Conservation (phyloP, 2,113 vertebrate genomes). For the Chrysochloris asiatica region DNA sequence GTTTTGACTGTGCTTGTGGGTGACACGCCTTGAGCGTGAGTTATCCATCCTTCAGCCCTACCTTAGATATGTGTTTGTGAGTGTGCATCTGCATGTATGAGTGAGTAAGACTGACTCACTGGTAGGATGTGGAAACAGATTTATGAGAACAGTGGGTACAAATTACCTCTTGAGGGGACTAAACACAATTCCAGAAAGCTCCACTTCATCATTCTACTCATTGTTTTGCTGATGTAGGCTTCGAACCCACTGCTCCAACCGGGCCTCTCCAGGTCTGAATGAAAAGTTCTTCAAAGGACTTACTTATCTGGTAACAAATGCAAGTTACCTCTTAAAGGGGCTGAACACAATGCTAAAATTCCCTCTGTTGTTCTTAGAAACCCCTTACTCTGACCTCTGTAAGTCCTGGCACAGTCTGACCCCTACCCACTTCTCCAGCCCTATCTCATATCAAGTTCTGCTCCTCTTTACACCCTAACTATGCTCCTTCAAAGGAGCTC, state of each 20-base stretch:
- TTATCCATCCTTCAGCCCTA: neutral
- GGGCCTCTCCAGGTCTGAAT: slow-evolving; percentile 51
- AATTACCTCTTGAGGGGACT: slow-evolving; percentile 91
- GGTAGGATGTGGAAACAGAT: neutral
- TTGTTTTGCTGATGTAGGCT: slow-evolving; percentile 86
- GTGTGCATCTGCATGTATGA: neutral
- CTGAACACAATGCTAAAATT: slow-evolving; percentile 83
- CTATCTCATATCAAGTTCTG: neutral
- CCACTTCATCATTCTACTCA: slow-evolving; percentile 87
- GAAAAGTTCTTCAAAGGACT: neutral
- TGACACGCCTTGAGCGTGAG: neutral
- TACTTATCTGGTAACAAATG: too few species aligned
- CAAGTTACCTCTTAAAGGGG: slow-evolving; percentile 85
- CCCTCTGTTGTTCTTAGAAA: neutral
- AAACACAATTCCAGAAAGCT: slow-evolving; percentile 86
- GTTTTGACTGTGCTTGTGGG: neutral
- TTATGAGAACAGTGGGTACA: neutral
- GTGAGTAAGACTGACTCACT: neutral
- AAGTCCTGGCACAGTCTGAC: neutral
- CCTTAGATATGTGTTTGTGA: neutral
- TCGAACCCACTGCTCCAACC: slow-evolving; percentile 85
- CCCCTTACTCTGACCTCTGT: neutral
- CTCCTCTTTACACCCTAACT: neutral
- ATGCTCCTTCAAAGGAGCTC: too few species aligned
- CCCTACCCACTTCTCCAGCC: neutral